Evolutionary conservation across 2,888 invertebrate species (phyloP), one percentile per base, ranked within the genome.

Genomic region (Diplazon laetatorius): DNA sequence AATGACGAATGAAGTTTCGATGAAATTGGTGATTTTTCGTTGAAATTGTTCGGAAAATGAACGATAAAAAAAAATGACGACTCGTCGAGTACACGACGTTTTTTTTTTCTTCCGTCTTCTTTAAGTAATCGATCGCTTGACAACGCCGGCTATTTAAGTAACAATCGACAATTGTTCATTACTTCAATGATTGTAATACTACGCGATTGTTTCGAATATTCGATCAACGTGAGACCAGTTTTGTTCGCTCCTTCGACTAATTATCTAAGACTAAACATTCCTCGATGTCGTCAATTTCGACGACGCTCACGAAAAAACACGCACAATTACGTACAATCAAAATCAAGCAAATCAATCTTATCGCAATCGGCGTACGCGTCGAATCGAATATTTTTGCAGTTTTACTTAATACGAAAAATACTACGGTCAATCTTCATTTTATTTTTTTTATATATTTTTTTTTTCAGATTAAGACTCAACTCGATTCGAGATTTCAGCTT

Each of bases 131-230:
- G 50, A 46, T 65, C 50, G 42, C 63, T 59, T 48, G 42, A 6
- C 30, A 69, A 69, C 63, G 42, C 25, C 50, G n/a, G 39, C 68
- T 59, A 69, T 63, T 73, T 69, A 69, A 78, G 69, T 73, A 59
- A 73, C 50, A 59, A 73, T 59, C 9, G 57, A 73, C 73, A 73
- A 78, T 73, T 78, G 69, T 65, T 73, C 73, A 78, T 62, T 39
- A 73, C 57, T 69, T 73, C 65, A 22, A 50, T 22, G 50, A 71
- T 66, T 48, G 18, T 14, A 62, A 39, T 30, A 30, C 37, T 72
- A 62, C 35, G 52, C 20, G 42, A 52, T 14, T 71, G 12, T 70
- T 63, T 10, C n/a, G 14, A 59, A 52, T 52, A 68, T 37, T 60
- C 46, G 52, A 30, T 62, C 25, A 60, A 44, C 57, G 44, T 57